Conservation (phyloP, 2,113 vertebrate genomes). For the Lasiurus cinereus region DNA sequence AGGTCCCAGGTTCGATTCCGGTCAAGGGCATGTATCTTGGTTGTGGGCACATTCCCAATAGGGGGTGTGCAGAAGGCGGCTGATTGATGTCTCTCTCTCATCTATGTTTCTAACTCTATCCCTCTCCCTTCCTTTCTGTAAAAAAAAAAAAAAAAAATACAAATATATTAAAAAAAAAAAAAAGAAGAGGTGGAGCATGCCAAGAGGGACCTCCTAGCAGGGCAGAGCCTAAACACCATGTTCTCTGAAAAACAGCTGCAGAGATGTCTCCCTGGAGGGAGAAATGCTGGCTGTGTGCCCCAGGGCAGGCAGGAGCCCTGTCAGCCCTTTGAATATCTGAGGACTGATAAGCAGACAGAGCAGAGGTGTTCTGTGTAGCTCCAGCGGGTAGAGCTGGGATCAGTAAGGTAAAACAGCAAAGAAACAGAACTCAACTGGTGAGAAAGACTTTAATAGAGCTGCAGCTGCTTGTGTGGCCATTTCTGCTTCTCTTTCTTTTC, state of each 20-base stretch:
- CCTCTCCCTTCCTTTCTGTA: too few species aligned
- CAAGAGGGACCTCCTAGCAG: not conserved
- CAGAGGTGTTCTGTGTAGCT: not conserved
- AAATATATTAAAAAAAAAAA: too few species aligned
- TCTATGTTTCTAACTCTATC: too few species aligned
- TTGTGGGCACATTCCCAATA: too few species aligned
- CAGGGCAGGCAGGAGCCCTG: too few species aligned
- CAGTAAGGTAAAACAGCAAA: not conserved
- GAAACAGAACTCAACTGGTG: conserved; percentile 31
- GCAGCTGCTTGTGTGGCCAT: not conserved
- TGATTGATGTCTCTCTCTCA: too few species aligned
- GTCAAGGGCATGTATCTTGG: too few species aligned
- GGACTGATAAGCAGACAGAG: not conserved
- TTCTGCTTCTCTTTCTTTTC: not conserved
- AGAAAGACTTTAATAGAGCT: not conserved
- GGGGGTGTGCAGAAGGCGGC: too few species aligned
- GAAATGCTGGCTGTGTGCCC: not conserved
- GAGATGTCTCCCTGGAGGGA: not conserved
- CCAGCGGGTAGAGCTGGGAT: not conserved
- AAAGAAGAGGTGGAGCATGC: not conserved
- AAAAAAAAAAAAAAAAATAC: too few species aligned
- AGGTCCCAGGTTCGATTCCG: too few species aligned
- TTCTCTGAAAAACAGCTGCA: not conserved
- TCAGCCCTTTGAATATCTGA: not conserved
- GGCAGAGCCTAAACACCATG: not conserved